Evolutionary conservation across 2,888 invertebrate species (phyloP).

Genomic region (Tillus elongatus): DNA sequence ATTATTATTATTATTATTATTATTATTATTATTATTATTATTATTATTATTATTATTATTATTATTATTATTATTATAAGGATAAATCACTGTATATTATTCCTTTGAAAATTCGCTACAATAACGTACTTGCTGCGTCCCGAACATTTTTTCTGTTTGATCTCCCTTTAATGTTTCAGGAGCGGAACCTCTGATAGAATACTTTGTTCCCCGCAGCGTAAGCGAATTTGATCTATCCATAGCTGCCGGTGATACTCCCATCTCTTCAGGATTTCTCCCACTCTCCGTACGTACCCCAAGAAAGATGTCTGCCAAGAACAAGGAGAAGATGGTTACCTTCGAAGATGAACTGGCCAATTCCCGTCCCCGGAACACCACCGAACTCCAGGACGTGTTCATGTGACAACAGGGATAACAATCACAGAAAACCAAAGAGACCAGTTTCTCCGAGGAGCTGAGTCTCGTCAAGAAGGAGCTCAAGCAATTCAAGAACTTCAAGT

Average conservation of each 20-base stretch:
- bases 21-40: too few relatives aligned
- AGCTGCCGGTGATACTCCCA: slow-evolving; percentile 46
- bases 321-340: slow-evolving; percentile 74
- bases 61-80: too few relatives aligned
- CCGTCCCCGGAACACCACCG: slow-evolving; percentile 31
- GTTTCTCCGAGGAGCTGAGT: slow-evolving; percentile 21
- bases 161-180: too few relatives aligned
- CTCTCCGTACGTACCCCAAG: slow-evolving; percentile 36
- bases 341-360: slow-evolving; percentile 53
- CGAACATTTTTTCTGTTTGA: too few relatives aligned
- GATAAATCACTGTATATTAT: too few relatives aligned
- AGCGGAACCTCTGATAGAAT: slow-evolving; percentile 61
- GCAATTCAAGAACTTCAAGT: slow-evolving; percentile 37
- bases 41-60: too few relatives aligned
- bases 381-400: slow-evolving; percentile 69
- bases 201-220: slow-evolving; percentile 74
- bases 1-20: too few relatives aligned
- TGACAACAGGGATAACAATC: slow-evolving; percentile 51
- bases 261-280: slow-evolving; percentile 35
- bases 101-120: too few relatives aligned
- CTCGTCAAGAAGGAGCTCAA: slow-evolving; percentile 35
- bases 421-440: slow-evolving; percentile 21
- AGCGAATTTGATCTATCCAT: slow-evolving; percentile 74
- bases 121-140: too few relatives aligned
- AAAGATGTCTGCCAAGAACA: slow-evolving; percentile 44